A percentile compares a stretch with the other conserved stretches of the same genome.
These are phyloP conservation scores for Brachymystax lenok DNA, from an alignment of 2,797 vertebrate genomes.

Conservation along the genomic window DNA sequence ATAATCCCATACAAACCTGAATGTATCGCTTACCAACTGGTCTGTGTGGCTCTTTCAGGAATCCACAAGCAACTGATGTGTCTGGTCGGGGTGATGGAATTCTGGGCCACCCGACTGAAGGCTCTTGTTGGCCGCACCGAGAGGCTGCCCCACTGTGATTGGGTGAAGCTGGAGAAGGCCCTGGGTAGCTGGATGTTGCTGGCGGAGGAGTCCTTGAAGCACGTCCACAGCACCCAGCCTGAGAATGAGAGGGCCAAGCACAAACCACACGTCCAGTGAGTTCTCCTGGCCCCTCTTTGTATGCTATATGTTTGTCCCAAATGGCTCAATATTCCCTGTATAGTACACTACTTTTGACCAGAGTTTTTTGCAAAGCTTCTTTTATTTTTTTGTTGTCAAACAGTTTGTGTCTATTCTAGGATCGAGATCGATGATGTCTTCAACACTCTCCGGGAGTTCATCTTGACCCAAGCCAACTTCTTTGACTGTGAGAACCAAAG, in stretches of 20 bases:
- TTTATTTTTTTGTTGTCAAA: neutral
- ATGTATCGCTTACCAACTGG: neutral
- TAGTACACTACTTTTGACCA: no score
- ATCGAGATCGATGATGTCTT: conserved; percentile 49
- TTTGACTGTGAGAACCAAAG: conserved; percentile 65
- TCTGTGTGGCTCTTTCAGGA: conserved; percentile 61
- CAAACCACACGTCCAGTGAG: conserved; percentile 54
- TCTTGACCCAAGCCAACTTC: conserved; percentile 60
- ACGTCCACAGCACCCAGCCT: conserved; percentile 47
- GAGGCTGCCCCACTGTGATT: conserved; percentile 54
- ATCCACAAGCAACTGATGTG: conserved; percentile 65
- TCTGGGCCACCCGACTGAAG: conserved; percentile 68
- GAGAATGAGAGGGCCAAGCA: conserved; percentile 46
- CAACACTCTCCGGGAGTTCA: conserved; percentile 56
- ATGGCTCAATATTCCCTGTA: neutral
- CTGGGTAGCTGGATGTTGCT: conserved; percentile 67
- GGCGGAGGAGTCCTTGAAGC: conserved; percentile 56
- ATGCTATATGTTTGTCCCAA: neutral
- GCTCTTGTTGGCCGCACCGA: conserved; percentile 37
- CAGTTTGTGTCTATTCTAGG: conserved; percentile 52
- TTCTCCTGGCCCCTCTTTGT: neutral
- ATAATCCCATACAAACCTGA: neutral
- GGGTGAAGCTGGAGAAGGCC: conserved; percentile 63
- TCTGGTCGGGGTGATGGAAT: conserved; percentile 69
- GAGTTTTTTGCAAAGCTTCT: neutral